These are phyloP conservation scores for Paramormyrops kingsleyae DNA, from an alignment of 2,113 vertebrate genomes.

Conservation along the genomic window DNA sequence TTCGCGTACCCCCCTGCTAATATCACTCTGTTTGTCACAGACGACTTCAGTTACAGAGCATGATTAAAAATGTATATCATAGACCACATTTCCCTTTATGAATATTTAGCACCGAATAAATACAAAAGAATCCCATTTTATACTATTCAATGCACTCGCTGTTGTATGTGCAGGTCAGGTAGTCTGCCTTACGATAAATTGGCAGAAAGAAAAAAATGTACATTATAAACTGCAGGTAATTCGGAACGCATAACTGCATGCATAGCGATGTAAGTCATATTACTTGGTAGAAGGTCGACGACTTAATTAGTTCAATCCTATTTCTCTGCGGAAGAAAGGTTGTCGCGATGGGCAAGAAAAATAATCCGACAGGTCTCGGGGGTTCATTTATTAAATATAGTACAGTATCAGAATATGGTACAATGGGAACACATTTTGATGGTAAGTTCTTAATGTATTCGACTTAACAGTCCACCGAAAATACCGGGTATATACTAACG, in stretches of 20 bases:
- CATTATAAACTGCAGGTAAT: neutral
- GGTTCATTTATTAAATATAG: neutral
- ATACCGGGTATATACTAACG: neutral
- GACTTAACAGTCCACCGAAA: neutral
- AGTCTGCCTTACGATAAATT: neutral
- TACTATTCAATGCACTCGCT: neutral
- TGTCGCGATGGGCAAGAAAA: neutral
- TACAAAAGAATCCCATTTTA: neutral
- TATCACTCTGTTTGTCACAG: slow-evolving; percentile 8
- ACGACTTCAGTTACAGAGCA: slow-evolving; percentile 27
- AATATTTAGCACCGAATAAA: neutral
- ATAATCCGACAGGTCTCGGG: neutral
- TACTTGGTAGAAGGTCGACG: neutral
- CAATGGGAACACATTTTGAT: neutral
- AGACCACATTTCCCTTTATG: neutral
- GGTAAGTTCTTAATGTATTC: neutral
- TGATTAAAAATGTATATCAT: neutral
- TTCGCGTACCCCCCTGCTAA: slow-evolving; percentile 12
- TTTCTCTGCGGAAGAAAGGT: neutral
- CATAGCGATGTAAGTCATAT: neutral
- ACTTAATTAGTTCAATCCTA: neutral
- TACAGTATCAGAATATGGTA: neutral
- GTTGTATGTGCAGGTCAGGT: neutral
- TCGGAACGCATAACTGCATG: neutral
- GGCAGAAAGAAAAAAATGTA: neutral